Conservation (phyloP, 1,140 invertebrate genomes). For the Propsilocerus akamusi region DNA sequence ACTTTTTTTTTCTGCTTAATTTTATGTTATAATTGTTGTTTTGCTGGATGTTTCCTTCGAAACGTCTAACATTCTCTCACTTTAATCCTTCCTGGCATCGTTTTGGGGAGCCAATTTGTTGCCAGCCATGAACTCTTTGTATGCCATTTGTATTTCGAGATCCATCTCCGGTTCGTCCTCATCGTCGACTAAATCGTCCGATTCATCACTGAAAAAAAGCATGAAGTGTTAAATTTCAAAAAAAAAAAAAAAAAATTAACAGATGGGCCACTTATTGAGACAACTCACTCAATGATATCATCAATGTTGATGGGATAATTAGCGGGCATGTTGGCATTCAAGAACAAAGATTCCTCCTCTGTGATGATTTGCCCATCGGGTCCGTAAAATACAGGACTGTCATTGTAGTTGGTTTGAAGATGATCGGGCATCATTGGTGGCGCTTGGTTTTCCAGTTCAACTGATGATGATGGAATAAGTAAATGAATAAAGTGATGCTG, state of each 20-base stretch:
- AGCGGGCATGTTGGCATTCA: conserved; percentile 12
- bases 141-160: conserved; percentile 29
- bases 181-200: conserved; percentile 25
- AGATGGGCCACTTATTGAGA: neutral
- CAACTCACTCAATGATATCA: conserved; percentile 8
- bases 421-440: neutral
- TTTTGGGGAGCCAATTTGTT: too few relatives aligned
- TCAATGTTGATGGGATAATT: conserved; percentile 9
- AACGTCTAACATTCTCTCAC: too few relatives aligned
- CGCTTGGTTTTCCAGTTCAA: neutral
- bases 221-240: neutral
- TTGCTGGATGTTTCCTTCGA: too few relatives aligned
- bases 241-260: neutral
- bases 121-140: conserved; percentile 29
- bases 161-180: conserved; percentile 31
- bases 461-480: too few relatives aligned
- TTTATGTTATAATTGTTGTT: too few relatives aligned
- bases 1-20: too few relatives aligned
- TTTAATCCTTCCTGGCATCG: too few relatives aligned
- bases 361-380: conserved; percentile 28
- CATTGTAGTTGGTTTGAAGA: conserved; percentile 12
- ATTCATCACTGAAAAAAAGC: conserved; percentile 20
- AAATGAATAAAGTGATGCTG: too few relatives aligned
- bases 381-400: conserved; percentile 27
- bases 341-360: conserved; percentile 28